Conservation (phyloP, 2,113 vertebrate genomes). For the Chroicocephalus ridibundus region DNA sequence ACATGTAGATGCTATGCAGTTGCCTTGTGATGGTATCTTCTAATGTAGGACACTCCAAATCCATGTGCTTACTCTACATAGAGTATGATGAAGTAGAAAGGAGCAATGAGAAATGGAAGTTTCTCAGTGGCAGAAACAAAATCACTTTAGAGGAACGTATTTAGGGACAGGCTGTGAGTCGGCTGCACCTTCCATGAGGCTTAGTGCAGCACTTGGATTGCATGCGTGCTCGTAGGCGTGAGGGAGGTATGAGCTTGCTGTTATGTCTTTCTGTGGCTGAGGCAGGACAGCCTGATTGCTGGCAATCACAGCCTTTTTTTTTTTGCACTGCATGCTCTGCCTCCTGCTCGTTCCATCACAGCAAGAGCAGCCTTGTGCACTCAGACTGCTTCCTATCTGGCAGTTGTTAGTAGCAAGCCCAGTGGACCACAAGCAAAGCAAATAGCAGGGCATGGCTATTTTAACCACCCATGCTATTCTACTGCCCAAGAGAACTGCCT, state of each 20-base stretch:
- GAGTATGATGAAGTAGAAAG: not conserved
- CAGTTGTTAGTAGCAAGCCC: not conserved
- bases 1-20: fast-evolving
- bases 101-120: not conserved
- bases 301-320: not conserved
- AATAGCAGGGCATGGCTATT: not conserved
- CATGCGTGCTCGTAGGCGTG: fast-evolving
- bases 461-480: not conserved
- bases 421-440: not conserved
- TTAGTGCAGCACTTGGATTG: not conserved
- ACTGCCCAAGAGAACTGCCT: not conserved
- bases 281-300: not conserved
- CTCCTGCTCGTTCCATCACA: not conserved
- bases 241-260: not conserved
- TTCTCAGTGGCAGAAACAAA: not conserved
- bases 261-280: not conserved
- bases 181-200: not conserved
- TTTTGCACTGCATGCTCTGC: not conserved
- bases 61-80: not conserved
- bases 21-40: not conserved
- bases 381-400: not conserved
- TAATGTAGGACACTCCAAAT: not conserved
- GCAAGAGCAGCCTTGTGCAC: not conserved
- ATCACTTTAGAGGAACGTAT: fast-evolving
- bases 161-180: not conserved